phyloP scores from a whole-genome alignment of 2,888 invertebrate genomes.

The Hymenopus coronatus region DNA sequence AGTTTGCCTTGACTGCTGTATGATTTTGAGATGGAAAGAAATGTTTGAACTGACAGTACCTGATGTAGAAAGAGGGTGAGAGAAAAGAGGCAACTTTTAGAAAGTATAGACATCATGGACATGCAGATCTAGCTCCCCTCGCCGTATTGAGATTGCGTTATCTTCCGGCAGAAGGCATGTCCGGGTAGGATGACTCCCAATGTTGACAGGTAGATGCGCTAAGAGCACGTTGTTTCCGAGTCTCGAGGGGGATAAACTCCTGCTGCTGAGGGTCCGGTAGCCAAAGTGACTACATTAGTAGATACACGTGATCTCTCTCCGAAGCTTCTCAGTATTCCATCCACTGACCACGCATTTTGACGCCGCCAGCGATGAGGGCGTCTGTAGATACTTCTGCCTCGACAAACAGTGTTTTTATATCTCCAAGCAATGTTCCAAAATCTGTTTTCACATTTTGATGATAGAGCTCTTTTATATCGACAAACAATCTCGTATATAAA shows the following conservation, averaged over 20 bases:
- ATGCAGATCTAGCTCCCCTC: not conserved
- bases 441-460: no score
- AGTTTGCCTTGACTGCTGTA: no score
- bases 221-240: conserved; percentile 9
- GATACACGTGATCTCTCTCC: not conserved
- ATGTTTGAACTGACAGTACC: not conserved
- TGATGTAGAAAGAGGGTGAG: not conserved
- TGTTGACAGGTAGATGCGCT: conserved; percentile 24
- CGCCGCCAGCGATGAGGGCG: not conserved
- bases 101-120: not conserved
- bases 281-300: conserved; percentile 25
- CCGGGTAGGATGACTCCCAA: conserved; percentile 16
- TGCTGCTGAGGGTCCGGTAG: not conserved
- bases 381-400: not conserved
- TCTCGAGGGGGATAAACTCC: conserved; percentile 23
- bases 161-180: conserved; percentile 5
- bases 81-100: not conserved
- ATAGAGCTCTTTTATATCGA: no score
- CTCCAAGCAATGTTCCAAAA: not conserved
- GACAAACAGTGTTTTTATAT: not conserved
- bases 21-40: no score
- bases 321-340: not conserved
- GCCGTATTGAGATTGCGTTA: not conserved
- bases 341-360: not conserved
- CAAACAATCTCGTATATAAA: no score